Base-by-base conservation (phyloP, 2,888 invertebrate species). In the Drosophila maculinotata region DNA sequence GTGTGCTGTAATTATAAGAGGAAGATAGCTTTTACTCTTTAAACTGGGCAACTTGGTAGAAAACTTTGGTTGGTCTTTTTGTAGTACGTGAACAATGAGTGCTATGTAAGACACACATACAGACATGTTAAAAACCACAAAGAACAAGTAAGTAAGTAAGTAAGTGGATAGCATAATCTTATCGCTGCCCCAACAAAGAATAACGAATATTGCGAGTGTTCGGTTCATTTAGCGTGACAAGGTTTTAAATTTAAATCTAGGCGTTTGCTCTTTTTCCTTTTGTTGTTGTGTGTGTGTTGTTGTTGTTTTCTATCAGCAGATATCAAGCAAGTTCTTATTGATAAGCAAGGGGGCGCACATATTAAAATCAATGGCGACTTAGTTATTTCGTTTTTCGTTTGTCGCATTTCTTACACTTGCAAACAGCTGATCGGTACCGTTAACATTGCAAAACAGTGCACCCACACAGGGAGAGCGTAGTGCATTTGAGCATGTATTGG, bases 221-320 rank as follows among this genome's bases (percentile, higher is more conserved):
- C 17, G 15, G 45, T 30, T 63, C 33, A 9, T 56, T 56, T 56
- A 14, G 38, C 48, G 20, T 58, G 51, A 47, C 56, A 17, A 30
- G 54, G 52, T 59, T 70, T 62, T 41, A 58, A 51, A 70, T 62
- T 45, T 62, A 71, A 68, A 63, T 68, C 67, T 51, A 48, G 31
- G 25, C 31, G 26, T 23, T 45, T 36, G 17, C 9, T 14, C 9
- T 14, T 35, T 4, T 9, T 35, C 2, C 5, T 8, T 14, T 12
- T n/a, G 12, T 12, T 3, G 1, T 15, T 15, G 23, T 12, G n/a
- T n/a, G n/a, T n/a, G n/a, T 28, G 35, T 9, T 31, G 15, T 30
- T 49, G 33, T 39, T 36, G 20, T 28, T 58, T 54, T 20, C 41
- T 67, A 63, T 71, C 62, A 71, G 63, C 51, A 58, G 71, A 62